A percentile compares a stretch with the other conserved stretches of the same genome.
Conservation (phyloP, 2,888 invertebrate genomes). For the Formica aserva region DNA sequence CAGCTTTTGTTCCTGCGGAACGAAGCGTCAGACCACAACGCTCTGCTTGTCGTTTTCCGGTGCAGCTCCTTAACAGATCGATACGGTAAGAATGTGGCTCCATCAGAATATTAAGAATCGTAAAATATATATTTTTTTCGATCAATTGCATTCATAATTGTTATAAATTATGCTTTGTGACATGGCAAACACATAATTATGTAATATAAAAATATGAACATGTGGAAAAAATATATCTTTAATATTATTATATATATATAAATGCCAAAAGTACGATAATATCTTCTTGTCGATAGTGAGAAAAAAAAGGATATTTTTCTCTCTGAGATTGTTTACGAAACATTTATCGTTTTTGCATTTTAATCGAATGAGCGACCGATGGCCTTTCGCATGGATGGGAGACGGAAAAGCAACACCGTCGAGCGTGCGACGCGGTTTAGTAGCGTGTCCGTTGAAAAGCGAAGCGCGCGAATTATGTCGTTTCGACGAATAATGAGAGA, state of each 20-base stretch:
- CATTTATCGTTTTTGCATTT: slow-evolving; percentile 64
- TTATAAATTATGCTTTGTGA: not conserved
- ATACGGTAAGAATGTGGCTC: not conserved
- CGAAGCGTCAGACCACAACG: slow-evolving; percentile 11
- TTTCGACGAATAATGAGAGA: slow-evolving; percentile 85
- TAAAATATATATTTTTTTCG: not conserved
- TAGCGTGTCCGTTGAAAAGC: slow-evolving; percentile 75
- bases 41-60: slow-evolving; percentile 14
- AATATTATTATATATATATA: not conserved
- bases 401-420: slow-evolving; percentile 24
- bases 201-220: slow-evolving; percentile 9
- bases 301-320: not conserved
- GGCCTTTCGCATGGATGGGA: slow-evolving; percentile 29
- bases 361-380: not conserved
- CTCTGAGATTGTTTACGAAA: slow-evolving; percentile 53
- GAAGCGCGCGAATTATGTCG: slow-evolving; percentile 79
- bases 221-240: not conserved
- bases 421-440: slow-evolving; percentile 67
- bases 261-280: not conserved
- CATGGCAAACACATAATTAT: not conserved
- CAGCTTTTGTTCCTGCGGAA: slow-evolving; percentile 79
- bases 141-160: not conserved
- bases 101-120: not conserved
- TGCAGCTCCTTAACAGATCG: not conserved
- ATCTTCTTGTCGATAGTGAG: not conserved